Evolutionary conservation across 2,888 invertebrate species (phyloP), one percentile per base, ranked within the genome.

Genomic region (Nysson spinosus): DNA sequence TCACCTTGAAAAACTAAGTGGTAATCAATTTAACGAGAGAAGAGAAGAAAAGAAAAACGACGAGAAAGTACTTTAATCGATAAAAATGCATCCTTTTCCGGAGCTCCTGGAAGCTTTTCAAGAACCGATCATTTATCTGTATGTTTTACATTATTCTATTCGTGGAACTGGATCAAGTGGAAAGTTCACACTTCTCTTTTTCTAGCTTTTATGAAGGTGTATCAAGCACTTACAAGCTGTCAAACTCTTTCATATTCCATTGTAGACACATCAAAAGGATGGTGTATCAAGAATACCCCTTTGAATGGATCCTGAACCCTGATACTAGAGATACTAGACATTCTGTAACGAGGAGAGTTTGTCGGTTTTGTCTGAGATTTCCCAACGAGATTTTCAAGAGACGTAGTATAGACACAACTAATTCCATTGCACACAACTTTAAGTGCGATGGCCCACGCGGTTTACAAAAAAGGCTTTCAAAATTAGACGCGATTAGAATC

Each of bases 81-180:
- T 49, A 42, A 43, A 57, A 42, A 30, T 22, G 37, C 9, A 11
- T 30, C 7, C 17, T 37, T 30, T 14, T 7, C 4, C 9, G 6
- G 6, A 16, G 30, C 39, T 24, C 7, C n/a, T 12, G 37, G 5
- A 35, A 26, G 9, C 16, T 9, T 9, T 26, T 12, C 16, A 34
- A 34, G 39, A 35, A 63, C 20, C 19, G 28, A 44, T 50, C 56
- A 39, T 63, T 62, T 63, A 50, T 63, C 56, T 40, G 65, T 63
- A 40, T 65, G 50, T 44, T 49, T 56, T 63, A 44, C 56, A 65
- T 63, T 65, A 56, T 46, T 42, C 63, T 9, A 44, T 40, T 14
- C 28, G 11, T 40, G 19, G 40, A 5, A 49, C 40, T 56, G 63
- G 50, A 62, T 63, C 50, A 39, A 34, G 32, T 32, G 22, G 19